A percentile compares a stretch with the other conserved stretches of the same genome.
These are phyloP conservation scores for Megalurothrips usitatus DNA, from an alignment of 2,888 invertebrate genomes.

Conservation along the genomic window DNA sequence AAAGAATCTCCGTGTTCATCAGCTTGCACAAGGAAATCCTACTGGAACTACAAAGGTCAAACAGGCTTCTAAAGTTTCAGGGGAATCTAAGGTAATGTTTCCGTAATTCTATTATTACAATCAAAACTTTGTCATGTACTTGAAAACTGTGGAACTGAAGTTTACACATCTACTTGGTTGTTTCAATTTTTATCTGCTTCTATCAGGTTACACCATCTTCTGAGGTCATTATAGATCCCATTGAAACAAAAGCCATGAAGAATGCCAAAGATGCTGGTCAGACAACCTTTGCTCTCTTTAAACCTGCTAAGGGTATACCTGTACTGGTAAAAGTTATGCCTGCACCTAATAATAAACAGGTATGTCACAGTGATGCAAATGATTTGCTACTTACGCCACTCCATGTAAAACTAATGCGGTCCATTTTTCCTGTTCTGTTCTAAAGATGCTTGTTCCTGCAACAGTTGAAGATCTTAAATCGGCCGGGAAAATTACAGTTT, in stretches of 20 bases:
- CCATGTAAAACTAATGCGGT: neutral
- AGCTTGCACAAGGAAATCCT: neutral
- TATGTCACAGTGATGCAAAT: conserved; percentile 38
- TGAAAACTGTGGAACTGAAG: too few relatives aligned
- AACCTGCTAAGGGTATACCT: conserved; percentile 61
- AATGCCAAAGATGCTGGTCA: conserved; percentile 59
- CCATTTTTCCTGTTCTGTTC: conserved; percentile 29
- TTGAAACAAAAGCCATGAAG: conserved; percentile 66
- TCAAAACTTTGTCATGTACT: too few relatives aligned
- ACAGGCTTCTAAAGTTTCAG: neutral
- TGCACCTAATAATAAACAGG: conserved; percentile 52
- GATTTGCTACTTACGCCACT: too few relatives aligned
- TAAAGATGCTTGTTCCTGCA: conserved; percentile 64
- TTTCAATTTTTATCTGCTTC: neutral
- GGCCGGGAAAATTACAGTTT: conserved; percentile 57
- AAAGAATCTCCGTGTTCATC: neutral
- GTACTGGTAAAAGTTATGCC: conserved; percentile 64
- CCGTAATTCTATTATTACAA: neutral
- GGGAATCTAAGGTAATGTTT: neutral
- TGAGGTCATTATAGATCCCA: conserved; percentile 61
- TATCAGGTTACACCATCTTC: neutral
- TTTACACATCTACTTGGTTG: neutral
- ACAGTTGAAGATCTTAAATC: conserved; percentile 65
- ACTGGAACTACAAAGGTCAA: neutral
- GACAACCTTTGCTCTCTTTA: conserved; percentile 65